phyloP scores from a whole-genome alignment of 2,113 vertebrate species.

The Amphiprion percula region DNA sequence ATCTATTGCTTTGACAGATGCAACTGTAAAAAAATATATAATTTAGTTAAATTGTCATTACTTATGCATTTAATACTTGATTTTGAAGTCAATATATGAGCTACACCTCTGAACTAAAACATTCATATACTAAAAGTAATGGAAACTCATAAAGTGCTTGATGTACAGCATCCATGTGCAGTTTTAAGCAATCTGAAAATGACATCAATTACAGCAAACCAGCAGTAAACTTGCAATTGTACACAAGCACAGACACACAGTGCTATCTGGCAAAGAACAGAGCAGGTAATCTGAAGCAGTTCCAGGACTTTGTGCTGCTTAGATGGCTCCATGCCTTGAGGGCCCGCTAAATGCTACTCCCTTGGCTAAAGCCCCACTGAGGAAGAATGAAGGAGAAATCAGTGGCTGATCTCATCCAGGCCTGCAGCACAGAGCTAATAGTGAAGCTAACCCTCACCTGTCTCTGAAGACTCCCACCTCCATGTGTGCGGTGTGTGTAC shows the following conservation, averaged over 20 bases:
- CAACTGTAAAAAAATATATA: too few species aligned
- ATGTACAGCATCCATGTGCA: conserved; percentile 33
- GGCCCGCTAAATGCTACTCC: conserved; percentile 85
- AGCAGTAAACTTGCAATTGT: conserved; percentile 31
- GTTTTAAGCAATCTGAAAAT: conserved; percentile 48
- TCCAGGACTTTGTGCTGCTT: conserved; percentile 83
- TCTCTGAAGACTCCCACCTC: conserved; percentile 64
- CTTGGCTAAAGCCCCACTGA: conserved; percentile 80
- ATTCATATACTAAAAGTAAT: conserved; percentile 24
- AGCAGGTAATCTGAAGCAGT: conserved; percentile 83
- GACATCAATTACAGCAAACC: conserved; percentile 34
- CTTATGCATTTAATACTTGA: too few species aligned
- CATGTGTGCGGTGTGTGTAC: conserved; percentile 46
- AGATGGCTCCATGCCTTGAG: conserved; percentile 81
- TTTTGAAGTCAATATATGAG: not conserved
- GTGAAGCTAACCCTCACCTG: conserved; percentile 77
- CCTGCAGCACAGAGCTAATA: conserved; percentile 86
- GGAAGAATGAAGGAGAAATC: conserved; percentile 71
- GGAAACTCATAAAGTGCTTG: conserved; percentile 33
- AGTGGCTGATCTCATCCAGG: conserved; percentile 85
- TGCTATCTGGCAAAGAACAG: conserved; percentile 68
- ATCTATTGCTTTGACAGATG: too few species aligned
- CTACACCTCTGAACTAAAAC: conserved; percentile 15
- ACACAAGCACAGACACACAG: conserved; percentile 31
- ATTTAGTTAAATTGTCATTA: too few species aligned